Conservation (phyloP, 1,140 invertebrate species). For the Tyrophagus putrescentiae region DNA sequence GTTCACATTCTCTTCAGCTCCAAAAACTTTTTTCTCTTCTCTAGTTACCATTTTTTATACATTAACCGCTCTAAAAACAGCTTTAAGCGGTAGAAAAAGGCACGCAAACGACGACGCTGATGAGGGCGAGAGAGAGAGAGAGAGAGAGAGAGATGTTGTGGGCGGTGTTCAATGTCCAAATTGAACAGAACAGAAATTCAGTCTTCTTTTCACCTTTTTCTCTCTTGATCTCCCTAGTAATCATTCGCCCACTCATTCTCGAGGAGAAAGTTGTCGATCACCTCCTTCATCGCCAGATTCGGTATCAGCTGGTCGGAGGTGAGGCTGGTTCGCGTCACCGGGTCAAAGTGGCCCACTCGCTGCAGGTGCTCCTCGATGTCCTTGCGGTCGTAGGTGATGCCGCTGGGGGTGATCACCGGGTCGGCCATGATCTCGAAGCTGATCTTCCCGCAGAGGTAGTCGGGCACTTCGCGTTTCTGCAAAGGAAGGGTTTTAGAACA, state of each 20-base stretch:
- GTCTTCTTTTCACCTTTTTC: not conserved
- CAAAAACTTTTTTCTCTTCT: too few relatives aligned
- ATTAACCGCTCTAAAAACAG: too few relatives aligned
- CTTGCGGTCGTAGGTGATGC: constrained; percentile 95
- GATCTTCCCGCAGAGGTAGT: constrained; percentile 95
- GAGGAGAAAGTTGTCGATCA: constrained; percentile 82
- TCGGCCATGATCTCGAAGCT: constrained; percentile 95
- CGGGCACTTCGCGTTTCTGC: constrained; percentile 92
- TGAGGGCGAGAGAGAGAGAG: not conserved
- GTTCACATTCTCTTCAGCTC: too few relatives aligned
- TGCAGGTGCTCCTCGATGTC: constrained; percentile 97
- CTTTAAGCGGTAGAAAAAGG: not conserved
- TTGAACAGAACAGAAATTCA: too few relatives aligned
- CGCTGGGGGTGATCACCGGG: constrained; percentile 94
- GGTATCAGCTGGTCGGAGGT: constrained; percentile 88
- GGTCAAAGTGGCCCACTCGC: constrained; percentile 97
- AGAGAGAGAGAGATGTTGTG: too few relatives aligned
- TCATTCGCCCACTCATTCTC: constrained; percentile 83
- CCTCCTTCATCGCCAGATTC: constrained; percentile 98
- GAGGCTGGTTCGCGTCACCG: constrained; percentile 76
- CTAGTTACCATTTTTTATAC: too few relatives aligned
- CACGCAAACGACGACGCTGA: not conserved
- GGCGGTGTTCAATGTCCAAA: too few relatives aligned
- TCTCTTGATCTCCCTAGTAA: constrained; percentile 18
- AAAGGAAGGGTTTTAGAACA: constrained; percentile 9